These are phyloP conservation scores for Drosophila ezoana DNA, from an alignment of 2,888 invertebrate genomes.

Conservation along the genomic window DNA sequence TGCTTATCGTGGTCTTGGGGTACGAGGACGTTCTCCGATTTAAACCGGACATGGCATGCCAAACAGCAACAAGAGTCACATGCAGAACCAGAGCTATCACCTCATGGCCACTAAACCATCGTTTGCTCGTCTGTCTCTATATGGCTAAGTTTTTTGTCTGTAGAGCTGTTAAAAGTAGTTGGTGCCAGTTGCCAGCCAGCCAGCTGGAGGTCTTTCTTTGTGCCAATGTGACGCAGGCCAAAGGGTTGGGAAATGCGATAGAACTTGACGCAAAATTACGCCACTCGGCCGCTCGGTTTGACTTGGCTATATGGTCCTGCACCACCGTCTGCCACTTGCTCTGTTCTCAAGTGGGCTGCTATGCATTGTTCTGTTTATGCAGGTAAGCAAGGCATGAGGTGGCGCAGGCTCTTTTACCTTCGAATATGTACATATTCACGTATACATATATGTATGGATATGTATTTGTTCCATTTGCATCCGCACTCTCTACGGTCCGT, in stretches of 20 bases:
- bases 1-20: conserved; percentile 20
- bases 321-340: conserved; percentile 66
- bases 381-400: conserved; percentile 40
- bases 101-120: conserved; percentile 40
- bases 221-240: conserved; percentile 52
- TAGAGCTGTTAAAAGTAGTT: conserved; percentile 50
- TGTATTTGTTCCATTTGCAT: conserved; percentile 41
- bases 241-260: conserved; percentile 37
- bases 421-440: conserved; percentile 19
- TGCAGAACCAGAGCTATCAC: conserved; percentile 45
- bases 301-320: conserved; percentile 43
- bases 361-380: conserved; percentile 70
- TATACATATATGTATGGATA: neutral
- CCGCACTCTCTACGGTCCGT: conserved; percentile 61
- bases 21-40: conserved; percentile 57
- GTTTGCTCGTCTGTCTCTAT: conserved; percentile 48
- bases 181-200: conserved; percentile 50
- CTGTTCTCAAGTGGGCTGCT: conserved; percentile 78
- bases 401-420: conserved; percentile 41
- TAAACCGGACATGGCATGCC: conserved; percentile 65
- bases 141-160: conserved; percentile 65
- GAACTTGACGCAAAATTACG: conserved; percentile 64
- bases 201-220: conserved; percentile 71
- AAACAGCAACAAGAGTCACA: conserved; percentile 54
- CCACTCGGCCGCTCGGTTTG: conserved; percentile 48